Evolutionary conservation across 1,140 invertebrate species (phyloP), one percentile per base, ranked within the genome.

Genomic region (Drosophila ogumai): DNA sequence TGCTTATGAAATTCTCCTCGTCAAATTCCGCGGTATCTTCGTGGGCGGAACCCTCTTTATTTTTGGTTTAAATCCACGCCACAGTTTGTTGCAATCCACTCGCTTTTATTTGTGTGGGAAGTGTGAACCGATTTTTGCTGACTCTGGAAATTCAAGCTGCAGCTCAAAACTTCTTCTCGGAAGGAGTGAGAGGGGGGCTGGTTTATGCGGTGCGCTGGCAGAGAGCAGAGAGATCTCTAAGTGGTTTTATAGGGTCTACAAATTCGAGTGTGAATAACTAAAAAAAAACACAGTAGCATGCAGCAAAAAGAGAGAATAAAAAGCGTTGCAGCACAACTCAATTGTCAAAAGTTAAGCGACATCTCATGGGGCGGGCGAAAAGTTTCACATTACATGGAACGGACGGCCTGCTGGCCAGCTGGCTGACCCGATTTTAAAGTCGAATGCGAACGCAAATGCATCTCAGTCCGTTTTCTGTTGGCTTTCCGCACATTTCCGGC

Each of bases 381-480:
- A 68, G 80, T 90, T 68, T 88, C 64, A 43, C 72, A 81, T 90
- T 88, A 74, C 84, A 74, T 13, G 52, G 8, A 38, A 15, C 49
- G 49, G 10, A 50, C 31, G n/a, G 49, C 34, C 13, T 38, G 34
- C 50, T 40, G 40, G 67, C 57, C 75, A 69, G 59, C 64, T 69
- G 65, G 44, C 55, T 74, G 84, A 84, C 84, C 85, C 80, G 81
- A 44, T 88, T 88, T 43, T 22, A 56, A 71, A 72, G 65, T 32
- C 34, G 52, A 22, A 61, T 78, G 79, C 81, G 80, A 87, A 90
- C 82, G 80, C 80, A 90, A 84, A 87, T 66, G 57, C 59, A 32
- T 31, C 59, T 71, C 64, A 41, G 54, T 75, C 50, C 59, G 28
- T 43, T 50, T 28, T 49, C 32, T 25, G 28, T 41, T 73, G 65